Percentiles rank a stretch among this genome's conserved stretches.
Evolutionary conservation across 35 echinoderm and acorn worm genomes (phyloP).

Genomic region (Eucidaris tribuloides): DNA sequence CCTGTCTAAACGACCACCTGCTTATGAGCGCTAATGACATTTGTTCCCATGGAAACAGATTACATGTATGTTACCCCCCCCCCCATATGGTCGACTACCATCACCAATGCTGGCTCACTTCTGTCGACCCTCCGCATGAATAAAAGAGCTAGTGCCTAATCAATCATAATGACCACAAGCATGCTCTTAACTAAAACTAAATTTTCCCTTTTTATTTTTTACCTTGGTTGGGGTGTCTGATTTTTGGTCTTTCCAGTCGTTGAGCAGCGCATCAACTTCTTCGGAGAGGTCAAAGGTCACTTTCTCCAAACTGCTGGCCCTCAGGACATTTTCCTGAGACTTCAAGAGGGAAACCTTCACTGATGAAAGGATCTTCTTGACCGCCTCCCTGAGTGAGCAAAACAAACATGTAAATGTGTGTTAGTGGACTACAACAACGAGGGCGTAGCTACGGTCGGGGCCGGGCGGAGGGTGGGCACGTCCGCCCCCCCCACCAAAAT

Average conservation of each 20-base stretch:
- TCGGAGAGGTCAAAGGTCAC: background rate
- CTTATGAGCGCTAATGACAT: too few species aligned
- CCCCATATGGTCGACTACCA: too few species aligned
- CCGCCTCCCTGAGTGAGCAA: background rate
- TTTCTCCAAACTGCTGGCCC: background rate
- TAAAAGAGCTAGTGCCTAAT: too few species aligned
- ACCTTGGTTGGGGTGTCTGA: background rate
- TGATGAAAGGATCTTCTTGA: slow-evolving; percentile 8
- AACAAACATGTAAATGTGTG: background rate
- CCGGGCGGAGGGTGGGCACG: too few species aligned
- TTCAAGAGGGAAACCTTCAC: slow-evolving; percentile 4
- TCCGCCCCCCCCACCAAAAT: too few species aligned
- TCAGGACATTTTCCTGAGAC: background rate
- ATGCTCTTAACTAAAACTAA: too few species aligned
- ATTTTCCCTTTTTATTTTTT: background rate
- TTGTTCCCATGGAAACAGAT: too few species aligned
- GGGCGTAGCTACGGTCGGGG: background rate
- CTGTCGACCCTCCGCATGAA: too few species aligned
- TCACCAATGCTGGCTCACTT: too few species aligned
- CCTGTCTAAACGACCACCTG: too few species aligned
- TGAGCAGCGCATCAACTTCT: background rate
- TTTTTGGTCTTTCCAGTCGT: background rate
- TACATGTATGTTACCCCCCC: too few species aligned
- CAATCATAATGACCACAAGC: too few species aligned
- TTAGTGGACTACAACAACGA: background rate